Evolutionary conservation across 2,888 invertebrate genomes (phyloP), one percentile per base, ranked within the genome.

Genomic region (Abrostola tripartita): DNA sequence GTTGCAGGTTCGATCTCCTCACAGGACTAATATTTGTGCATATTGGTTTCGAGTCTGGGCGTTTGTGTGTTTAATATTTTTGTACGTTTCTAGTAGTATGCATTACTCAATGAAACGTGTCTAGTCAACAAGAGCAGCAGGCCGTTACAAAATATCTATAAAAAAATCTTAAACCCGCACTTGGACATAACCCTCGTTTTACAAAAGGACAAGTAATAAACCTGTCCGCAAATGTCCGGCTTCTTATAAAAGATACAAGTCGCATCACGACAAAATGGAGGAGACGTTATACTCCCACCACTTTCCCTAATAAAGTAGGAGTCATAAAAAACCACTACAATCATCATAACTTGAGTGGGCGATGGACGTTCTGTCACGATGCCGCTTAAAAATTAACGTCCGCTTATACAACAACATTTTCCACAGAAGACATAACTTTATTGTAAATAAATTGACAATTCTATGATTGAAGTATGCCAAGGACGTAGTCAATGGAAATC

Each of bases 301-400:
- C 90, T 92, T 90, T 88, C 86, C 85, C 86, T 90, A 92, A 92
- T 92, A 91, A 92, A 93, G 87, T 87, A 88, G 81, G 68, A 79
- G 81, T 87, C 90, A 86, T 93, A 94, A 92, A 93, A 91, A 89
- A 84, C 86, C 93, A 93, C 93, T 93, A 92, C 92, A 93, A 93
- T 94, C 93, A 93, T 92, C 90, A 92, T 94, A 94, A 93, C 90
- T 85, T 79, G 83, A 74, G 75, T 67, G 76, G 74, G 77, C 79
- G 80, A 81, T 78, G 87, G 88, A 85, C 85, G 74, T 64, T 71
- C 67, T 60, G 69, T 74, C 82, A 84, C 83, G 84, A 81, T 76
- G 81, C 77, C 86, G 65, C 84, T 92, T 87, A 90, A 92, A 92
- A 90, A 92, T 93, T 91, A 89, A 92, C 82, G 84, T 77, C 72